Conservation (phyloP, 2,113 vertebrate genomes). For the Pelobates fuscus region DNA sequence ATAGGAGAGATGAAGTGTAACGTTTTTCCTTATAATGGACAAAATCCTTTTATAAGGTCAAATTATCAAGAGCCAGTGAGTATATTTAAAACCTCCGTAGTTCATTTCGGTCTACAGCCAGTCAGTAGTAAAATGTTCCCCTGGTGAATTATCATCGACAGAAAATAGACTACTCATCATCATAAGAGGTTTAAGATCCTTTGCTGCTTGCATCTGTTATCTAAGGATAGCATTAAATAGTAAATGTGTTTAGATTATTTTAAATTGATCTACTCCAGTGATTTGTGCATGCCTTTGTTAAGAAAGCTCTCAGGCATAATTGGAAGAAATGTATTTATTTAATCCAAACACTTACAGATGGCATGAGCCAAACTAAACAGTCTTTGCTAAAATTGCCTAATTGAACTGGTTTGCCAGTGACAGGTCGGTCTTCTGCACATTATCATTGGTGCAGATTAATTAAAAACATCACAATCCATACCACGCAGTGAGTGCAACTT, state of each 20-base stretch:
- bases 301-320: conserved; percentile 16
- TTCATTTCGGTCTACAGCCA: too few relatives aligned
- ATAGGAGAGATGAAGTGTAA: too few relatives aligned
- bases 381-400: conserved; percentile 45
- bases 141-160: too few relatives aligned
- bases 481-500: too few relatives aligned
- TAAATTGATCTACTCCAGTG: conserved; percentile 15
- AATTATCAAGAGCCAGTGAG: too few relatives aligned
- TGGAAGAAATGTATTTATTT: conserved; percentile 18
- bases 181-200: too few relatives aligned
- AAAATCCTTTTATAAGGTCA: too few relatives aligned
- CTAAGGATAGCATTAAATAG: neutral
- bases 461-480: neutral
- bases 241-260: conserved; percentile 14
- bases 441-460: conserved; percentile 41
- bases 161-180: too few relatives aligned
- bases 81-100: too few relatives aligned
- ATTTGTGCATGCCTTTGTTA: conserved; percentile 3
- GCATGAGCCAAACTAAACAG: conserved; percentile 50
- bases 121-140: too few relatives aligned
- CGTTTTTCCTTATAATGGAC: too few relatives aligned
- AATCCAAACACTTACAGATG: conserved; percentile 32
- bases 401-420: conserved; percentile 50
- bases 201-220: neutral
- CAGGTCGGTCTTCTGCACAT: conserved; percentile 29